Percentiles rank a stretch among this genome's conserved stretches.
Evolutionary conservation across 2,797 vertebrate species (phyloP).

Genomic region (Cynopterus sphinx): DNA sequence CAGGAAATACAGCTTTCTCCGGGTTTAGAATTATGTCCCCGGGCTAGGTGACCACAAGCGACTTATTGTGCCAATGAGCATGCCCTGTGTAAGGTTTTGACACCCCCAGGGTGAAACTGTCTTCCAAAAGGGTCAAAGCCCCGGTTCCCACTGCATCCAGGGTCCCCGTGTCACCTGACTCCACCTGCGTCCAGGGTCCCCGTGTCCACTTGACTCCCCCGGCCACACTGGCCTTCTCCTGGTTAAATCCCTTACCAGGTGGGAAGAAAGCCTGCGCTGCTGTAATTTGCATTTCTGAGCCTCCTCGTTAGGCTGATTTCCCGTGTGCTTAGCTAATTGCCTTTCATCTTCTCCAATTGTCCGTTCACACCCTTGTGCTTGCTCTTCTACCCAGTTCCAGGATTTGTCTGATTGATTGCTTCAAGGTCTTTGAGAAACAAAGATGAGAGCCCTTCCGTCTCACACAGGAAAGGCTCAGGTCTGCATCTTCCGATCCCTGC

Average conservation of each 20-base stretch:
- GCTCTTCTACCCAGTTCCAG: background rate
- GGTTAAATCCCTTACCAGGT: background rate
- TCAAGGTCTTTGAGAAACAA: conserved; percentile 25
- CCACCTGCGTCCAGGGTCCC: background rate
- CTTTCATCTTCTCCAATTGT: background rate
- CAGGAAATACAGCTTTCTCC: background rate
- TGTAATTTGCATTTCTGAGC: conserved; percentile 23
- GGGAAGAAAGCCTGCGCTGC: background rate
- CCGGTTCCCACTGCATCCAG: too few species aligned
- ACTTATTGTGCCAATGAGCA: background rate
- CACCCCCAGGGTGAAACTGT: background rate
- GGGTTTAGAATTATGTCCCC: background rate
- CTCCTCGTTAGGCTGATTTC: background rate
- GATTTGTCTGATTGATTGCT: background rate
- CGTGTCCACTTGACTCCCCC: background rate
- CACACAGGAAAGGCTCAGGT: background rate
- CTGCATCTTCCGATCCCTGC: background rate
- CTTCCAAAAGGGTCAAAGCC: background rate
- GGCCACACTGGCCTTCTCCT: background rate
- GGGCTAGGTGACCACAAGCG: background rate
- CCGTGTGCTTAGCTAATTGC: background rate
- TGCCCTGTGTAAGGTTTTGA: background rate
- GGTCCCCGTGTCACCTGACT: background rate
- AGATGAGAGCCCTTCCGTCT: background rate
- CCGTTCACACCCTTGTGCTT: background rate